Percentiles rank a stretch among this genome's conserved stretches.
Evolutionary conservation across 2,797 vertebrate species (phyloP).

Genomic region (Ctenosaura bakeri): DNA sequence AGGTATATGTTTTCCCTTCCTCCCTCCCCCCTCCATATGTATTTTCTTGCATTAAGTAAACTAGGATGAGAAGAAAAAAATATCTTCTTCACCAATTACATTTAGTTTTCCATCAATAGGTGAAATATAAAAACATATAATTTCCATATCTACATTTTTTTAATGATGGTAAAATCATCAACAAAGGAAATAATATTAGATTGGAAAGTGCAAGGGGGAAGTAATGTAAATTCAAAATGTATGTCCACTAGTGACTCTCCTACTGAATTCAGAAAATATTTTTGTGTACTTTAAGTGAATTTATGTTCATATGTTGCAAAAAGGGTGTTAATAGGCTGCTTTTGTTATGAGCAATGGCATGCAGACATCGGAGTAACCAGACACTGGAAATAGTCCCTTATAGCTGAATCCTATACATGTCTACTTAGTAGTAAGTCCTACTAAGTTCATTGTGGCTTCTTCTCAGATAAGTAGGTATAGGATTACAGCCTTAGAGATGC

Average conservation of each 20-base stretch:
- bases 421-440: not conserved
- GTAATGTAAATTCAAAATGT: not conserved
- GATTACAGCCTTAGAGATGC: not conserved
- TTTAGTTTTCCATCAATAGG: not conserved
- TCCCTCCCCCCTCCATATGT: not conserved
- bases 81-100: not conserved
- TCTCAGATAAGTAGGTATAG: not conserved
- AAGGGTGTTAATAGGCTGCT: conserved; percentile 16
- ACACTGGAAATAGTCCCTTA: conserved; percentile 21
- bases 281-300: conserved; percentile 49
- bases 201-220: conserved; percentile 41
- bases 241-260: conserved; percentile 40
- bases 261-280: conserved; percentile 14
- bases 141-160: not conserved
- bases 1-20: not conserved
- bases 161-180: not conserved
- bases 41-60: not conserved
- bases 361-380: conserved; percentile 18
- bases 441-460: not conserved
- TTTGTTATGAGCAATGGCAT: not conserved
- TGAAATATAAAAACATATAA: not conserved
- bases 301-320: conserved; percentile 50
- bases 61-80: not conserved
- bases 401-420: not conserved
- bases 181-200: not conserved